Percentiles rank a stretch among this genome's conserved stretches.
Evolutionary conservation across 2,113 vertebrate species (phyloP).

Genomic region (Cathartes aura): DNA sequence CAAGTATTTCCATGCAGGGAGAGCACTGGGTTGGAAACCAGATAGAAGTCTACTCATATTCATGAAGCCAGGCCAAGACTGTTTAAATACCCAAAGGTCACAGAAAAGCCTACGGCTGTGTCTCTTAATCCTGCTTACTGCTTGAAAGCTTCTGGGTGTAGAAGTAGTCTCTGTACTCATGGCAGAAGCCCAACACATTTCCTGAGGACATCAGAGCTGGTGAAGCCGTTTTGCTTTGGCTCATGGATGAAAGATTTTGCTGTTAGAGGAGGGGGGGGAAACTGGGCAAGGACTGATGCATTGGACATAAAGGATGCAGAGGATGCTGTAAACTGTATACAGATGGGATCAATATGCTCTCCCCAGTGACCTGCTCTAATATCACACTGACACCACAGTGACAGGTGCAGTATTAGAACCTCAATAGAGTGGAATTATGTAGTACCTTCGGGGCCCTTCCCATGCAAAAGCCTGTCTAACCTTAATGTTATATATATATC

Average conservation of each 20-base stretch:
- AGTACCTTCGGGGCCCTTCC: neutral
- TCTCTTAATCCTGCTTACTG: conserved; percentile 47
- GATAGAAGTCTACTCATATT: neutral
- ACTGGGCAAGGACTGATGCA: neutral
- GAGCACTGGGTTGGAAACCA: neutral
- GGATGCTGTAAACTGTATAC: conserved; percentile 6
- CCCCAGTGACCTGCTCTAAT: conserved; percentile 17
- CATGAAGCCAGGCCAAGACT: conserved; percentile 11
- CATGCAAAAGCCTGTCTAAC: conserved; percentile 26
- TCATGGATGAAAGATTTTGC: conserved; percentile 51
- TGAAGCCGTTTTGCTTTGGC: conserved; percentile 37
- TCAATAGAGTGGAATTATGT: conserved; percentile 49
- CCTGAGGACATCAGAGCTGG: conserved; percentile 39
- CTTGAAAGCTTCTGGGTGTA: conserved; percentile 38
- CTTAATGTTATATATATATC: neutral
- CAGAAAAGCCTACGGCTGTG: neutral
- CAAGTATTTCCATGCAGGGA: neutral
- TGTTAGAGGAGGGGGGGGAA: neutral
- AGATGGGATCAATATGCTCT: conserved; percentile 37
- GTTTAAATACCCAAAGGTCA: conserved; percentile 54
- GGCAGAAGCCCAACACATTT: conserved; percentile 42
- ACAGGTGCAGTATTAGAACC: conserved; percentile 50
- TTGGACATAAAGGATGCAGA: conserved; percentile 19
- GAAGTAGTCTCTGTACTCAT: conserved; percentile 7
- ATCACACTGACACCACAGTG: neutral